These are phyloP conservation scores for Euschistus heros DNA, from an alignment of 1,140 invertebrate genomes.

Conservation along the genomic window DNA sequence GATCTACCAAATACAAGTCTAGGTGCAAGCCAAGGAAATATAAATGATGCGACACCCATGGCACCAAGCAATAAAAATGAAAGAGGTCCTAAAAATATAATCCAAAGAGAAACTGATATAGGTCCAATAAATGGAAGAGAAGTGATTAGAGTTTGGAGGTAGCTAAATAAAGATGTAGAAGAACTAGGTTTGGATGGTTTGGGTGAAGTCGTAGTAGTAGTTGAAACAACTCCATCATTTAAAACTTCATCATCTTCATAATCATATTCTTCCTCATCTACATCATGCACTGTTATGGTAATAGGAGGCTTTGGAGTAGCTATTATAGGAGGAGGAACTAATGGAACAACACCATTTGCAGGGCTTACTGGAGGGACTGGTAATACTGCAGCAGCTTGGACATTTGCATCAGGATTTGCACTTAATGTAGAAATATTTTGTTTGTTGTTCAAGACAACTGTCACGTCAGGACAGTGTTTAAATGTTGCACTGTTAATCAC, in stretches of 20 bases:
- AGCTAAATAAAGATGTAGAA: constrained; percentile 24
- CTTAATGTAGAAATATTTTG: constrained; percentile 14
- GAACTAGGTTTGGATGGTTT: constrained; percentile 5
- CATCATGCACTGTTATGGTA: constrained; percentile 1
- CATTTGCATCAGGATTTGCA: constrained; percentile 9
- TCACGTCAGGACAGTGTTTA: constrained; percentile 20
- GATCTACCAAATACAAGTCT: constrained; percentile 29
- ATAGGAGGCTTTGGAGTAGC: not conserved
- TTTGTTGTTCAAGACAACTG: constrained; percentile 24
- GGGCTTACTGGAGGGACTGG: constrained; percentile 3
- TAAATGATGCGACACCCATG: constrained; percentile 30
- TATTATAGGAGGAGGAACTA: not conserved
- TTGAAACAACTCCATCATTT: constrained; percentile 8
- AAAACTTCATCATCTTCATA: constrained; percentile 9
- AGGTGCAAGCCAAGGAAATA: constrained; percentile 32
- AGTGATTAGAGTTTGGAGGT: constrained; percentile 26
- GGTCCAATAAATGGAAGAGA: constrained; percentile 31
- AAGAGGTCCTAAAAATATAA: constrained; percentile 33
- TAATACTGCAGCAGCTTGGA: constrained; percentile 12
- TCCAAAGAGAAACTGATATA: constrained; percentile 31
- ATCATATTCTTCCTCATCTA: constrained; percentile 13
- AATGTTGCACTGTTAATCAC: constrained; percentile 7
- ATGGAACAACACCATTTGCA: constrained; percentile 1
- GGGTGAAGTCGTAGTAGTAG: constrained; percentile 10
- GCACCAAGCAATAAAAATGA: constrained; percentile 32